phyloP scores from a whole-genome alignment of 23 tunicate species.

The Corella eumyota region DNA sequence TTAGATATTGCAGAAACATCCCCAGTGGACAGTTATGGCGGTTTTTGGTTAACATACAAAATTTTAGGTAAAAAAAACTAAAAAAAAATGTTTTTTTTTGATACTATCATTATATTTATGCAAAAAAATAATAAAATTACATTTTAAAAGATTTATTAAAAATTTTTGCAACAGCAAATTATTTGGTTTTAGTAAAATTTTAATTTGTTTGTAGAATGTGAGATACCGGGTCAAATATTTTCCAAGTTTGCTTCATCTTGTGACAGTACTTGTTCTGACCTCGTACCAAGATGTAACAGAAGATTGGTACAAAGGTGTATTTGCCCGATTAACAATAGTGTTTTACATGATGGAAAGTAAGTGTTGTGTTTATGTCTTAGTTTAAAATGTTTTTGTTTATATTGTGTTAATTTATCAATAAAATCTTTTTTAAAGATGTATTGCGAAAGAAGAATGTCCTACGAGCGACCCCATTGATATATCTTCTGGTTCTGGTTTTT shows the following conservation, averaged over 20 bases:
- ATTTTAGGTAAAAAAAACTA: too few relatives aligned
- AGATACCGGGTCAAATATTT: conserved; percentile 1
- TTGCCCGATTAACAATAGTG: conserved; percentile 11
- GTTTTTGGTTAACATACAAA: too few relatives aligned
- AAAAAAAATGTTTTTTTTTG: too few relatives aligned
- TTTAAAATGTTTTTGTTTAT: not conserved
- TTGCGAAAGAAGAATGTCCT: not conserved
- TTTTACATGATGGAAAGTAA: conserved; percentile 17
- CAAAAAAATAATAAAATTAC: conserved; percentile 1
- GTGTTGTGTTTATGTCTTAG: not conserved
- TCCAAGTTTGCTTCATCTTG: conserved; percentile 4
- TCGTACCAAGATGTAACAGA: conserved; percentile 1
- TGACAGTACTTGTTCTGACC: conserved; percentile 10
- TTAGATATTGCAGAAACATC: conserved; percentile 10
- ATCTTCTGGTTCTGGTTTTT: too few relatives aligned
- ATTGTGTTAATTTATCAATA: not conserved
- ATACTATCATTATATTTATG: too few relatives aligned
- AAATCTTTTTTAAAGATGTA: not conserved
- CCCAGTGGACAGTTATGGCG: too few relatives aligned
- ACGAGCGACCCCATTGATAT: too few relatives aligned
- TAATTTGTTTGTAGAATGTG: conserved; percentile 9
- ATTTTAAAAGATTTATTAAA: not conserved
- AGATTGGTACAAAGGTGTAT: conserved; percentile 9
- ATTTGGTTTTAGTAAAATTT: not conserved
- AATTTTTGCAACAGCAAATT: not conserved